Conservation (phyloP, 2,888 invertebrate species). For the Acleris literana region DNA sequence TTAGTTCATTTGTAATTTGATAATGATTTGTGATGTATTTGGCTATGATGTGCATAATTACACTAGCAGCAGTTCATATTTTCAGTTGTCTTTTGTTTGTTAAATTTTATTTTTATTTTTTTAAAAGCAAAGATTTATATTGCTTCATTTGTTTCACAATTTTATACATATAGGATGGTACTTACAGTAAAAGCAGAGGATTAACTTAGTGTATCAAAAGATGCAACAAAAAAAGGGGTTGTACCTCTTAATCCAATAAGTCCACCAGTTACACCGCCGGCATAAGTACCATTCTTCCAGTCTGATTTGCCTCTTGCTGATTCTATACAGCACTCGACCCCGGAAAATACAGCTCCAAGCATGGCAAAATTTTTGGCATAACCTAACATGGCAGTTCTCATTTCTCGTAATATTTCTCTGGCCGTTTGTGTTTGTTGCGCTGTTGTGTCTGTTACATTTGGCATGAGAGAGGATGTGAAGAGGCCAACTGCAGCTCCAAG, state of each 20-base stretch:
- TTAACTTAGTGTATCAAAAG: background rate
- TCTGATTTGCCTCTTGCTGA: conserved; percentile 97
- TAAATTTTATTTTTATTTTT: too few species aligned
- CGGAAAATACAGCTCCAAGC: conserved; percentile 96
- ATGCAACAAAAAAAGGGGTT: background rate
- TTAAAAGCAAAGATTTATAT: too few species aligned
- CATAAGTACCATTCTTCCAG: conserved; percentile 98
- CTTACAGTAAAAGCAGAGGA: too few species aligned
- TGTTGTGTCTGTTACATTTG: conserved; percentile 88
- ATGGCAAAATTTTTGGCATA: conserved; percentile 99
- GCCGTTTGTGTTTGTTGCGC: conserved; percentile 91
- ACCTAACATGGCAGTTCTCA: conserved; percentile 94
- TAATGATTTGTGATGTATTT: too few species aligned
- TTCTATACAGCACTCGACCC: conserved; percentile 97
- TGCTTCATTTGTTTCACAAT: too few species aligned
- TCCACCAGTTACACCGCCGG: conserved; percentile 97
- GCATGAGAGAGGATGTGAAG: conserved; percentile 98
- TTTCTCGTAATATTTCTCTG: conserved; percentile 93
- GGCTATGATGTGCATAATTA: too few species aligned
- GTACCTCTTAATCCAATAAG: conserved; percentile 92
- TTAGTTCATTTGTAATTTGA: too few species aligned
- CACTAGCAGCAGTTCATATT: too few species aligned
- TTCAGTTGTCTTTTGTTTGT: too few species aligned
- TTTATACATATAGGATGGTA: too few species aligned
- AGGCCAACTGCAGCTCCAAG: conserved; percentile 97